Conservation (phyloP, 1,140 invertebrate genomes). For the Globodera ellingtonae region DNA sequence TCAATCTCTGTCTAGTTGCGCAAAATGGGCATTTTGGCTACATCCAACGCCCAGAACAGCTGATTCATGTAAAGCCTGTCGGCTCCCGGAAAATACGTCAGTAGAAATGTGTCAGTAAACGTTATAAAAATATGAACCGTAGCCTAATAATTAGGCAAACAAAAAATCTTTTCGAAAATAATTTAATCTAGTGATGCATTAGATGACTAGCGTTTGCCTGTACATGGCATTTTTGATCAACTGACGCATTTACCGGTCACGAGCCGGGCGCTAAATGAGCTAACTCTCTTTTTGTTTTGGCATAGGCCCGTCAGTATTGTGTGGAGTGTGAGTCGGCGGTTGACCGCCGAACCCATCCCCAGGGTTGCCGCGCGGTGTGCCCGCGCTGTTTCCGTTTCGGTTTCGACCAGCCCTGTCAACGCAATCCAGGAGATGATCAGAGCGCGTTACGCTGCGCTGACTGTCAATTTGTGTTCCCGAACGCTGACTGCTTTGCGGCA, state of each 20-base stretch:
- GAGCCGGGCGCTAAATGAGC: background rate
- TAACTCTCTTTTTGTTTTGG: background rate
- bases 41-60: background rate
- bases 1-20: background rate
- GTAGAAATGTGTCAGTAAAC: too few relatives aligned
- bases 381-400: background rate
- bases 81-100: too few relatives aligned
- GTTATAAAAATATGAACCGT: too few relatives aligned
- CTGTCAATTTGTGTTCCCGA: background rate
- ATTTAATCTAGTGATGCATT: too few relatives aligned
- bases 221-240: too few relatives aligned
- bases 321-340: background rate
- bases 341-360: background rate
- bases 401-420: background rate
- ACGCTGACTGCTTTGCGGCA: constrained; percentile 1
- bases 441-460: background rate
- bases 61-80: too few relatives aligned
- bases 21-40: background rate
- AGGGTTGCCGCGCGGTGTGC: background rate
- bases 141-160: too few relatives aligned
- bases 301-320: background rate
- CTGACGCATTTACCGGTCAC: too few relatives aligned
- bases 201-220: too few relatives aligned
- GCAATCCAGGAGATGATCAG: too few relatives aligned
- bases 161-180: too few relatives aligned